These are phyloP conservation scores for Chiloscyllium punctatum DNA, from an alignment of 2,797 vertebrate genomes.

Conservation along the genomic window DNA sequence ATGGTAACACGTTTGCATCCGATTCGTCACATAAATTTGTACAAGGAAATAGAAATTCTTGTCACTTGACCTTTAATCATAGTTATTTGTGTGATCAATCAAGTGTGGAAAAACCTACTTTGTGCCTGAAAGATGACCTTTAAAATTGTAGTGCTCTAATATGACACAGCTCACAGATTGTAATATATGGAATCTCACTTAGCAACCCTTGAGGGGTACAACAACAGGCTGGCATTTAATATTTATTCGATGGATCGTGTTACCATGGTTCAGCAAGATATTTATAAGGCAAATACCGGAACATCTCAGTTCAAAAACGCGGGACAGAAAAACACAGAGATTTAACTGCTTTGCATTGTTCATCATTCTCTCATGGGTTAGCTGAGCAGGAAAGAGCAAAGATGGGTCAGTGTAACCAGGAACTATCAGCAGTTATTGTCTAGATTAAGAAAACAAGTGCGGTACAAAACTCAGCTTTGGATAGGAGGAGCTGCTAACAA, in stretches of 20 bases:
- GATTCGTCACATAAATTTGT: conserved; percentile 49
- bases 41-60: conserved; percentile 50
- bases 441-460: neutral
- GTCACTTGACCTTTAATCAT: conserved; percentile 65
- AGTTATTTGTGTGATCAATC: conserved; percentile 55
- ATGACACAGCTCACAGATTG: conserved; percentile 47
- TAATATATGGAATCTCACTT: conserved; percentile 48
- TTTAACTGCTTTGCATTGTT: conserved; percentile 30
- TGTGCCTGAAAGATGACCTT: conserved; percentile 57
- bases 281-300: conserved; percentile 53
- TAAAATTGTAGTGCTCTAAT: conserved; percentile 53
- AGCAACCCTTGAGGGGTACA: conserved; percentile 43
- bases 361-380: neutral
- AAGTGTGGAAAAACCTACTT: conserved; percentile 54
- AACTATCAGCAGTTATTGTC: too few relatives aligned
- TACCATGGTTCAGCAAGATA: conserved; percentile 46
- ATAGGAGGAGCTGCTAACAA: neutral
- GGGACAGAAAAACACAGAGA: conserved; percentile 48
- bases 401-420: neutral
- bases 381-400: neutral
- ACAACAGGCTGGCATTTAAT: conserved; percentile 44
- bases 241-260: conserved; percentile 41
- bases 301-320: conserved; percentile 46
- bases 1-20: neutral
- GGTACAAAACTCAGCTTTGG: neutral